These are phyloP conservation scores for Epinephelus coioides DNA, from an alignment of 2,797 vertebrate genomes.

Conservation along the genomic window DNA sequence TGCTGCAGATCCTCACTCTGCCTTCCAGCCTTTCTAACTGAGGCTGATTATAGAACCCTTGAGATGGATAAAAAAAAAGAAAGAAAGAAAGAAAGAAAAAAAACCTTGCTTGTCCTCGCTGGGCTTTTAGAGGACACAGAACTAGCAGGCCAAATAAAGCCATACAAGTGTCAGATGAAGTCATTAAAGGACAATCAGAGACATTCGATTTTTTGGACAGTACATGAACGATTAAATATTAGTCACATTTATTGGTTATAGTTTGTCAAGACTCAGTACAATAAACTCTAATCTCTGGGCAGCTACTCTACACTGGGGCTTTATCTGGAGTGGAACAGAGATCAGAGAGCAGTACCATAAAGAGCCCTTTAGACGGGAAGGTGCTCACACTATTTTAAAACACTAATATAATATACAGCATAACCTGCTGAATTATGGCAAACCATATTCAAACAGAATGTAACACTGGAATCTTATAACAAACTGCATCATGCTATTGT, in stretches of 20 bases:
- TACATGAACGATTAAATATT: neutral
- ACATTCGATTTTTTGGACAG: neutral
- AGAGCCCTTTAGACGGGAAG: no score
- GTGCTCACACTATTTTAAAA: no score
- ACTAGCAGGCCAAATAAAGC: conserved; percentile 14
- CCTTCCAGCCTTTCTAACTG: conserved; percentile 5
- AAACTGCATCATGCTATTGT: no score
- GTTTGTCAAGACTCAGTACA: no score
- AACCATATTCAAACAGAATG: no score
- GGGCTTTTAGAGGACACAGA: conserved; percentile 32
- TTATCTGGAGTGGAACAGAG: no score
- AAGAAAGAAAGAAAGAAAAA: neutral
- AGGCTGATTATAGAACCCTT: conserved; percentile 31
- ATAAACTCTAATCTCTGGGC: no score
- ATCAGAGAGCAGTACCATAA: no score
- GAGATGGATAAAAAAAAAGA: conserved; percentile 32
- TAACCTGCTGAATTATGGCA: no score
- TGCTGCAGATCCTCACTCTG: conserved; percentile 6
- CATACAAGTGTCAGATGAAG: conserved; percentile 29
- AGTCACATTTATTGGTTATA: neutral
- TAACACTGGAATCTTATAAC: no score
- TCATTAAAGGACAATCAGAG: conserved; percentile 17
- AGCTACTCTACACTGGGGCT: no score
- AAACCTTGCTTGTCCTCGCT: conserved; percentile 27
- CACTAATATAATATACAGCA: no score